Percentiles rank a stretch among this genome's conserved stretches.
phyloP scores from a whole-genome alignment of 2,888 invertebrate genomes.

The Caradrina kadenii region DNA sequence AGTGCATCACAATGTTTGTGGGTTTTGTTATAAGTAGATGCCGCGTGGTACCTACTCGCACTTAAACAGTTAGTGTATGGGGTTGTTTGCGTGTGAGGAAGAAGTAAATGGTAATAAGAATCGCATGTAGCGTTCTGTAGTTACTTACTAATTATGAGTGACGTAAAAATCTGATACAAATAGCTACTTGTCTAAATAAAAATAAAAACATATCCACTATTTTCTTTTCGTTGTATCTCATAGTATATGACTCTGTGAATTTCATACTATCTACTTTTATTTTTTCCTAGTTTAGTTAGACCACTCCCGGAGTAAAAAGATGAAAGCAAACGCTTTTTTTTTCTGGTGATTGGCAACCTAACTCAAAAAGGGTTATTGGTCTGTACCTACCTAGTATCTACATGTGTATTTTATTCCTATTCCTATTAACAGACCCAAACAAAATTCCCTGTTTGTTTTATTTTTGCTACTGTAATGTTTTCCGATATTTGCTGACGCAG shows the following conservation, averaged over 20 bases:
- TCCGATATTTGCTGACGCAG: conserved; percentile 33
- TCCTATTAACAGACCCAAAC: neutral
- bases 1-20: conserved; percentile 52
- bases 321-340: too few relatives aligned
- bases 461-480: conserved; percentile 21
- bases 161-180: too few relatives aligned
- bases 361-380: neutral
- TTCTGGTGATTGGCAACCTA: neutral
- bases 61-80: neutral
- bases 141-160: too few relatives aligned
- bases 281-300: too few relatives aligned
- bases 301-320: too few relatives aligned
- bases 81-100: neutral
- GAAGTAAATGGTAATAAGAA: neutral
- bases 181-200: too few relatives aligned
- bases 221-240: too few relatives aligned
- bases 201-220: too few relatives aligned
- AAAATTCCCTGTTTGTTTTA: conserved; percentile 17
- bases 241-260: too few relatives aligned
- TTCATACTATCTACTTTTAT: too few relatives aligned
- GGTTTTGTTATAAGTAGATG: conserved; percentile 44
- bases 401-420: neutral
- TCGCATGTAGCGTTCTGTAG: neutral
- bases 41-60: neutral
- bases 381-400: too few relatives aligned